Evolutionary conservation across 2,797 vertebrate genomes (phyloP).

Genomic region (Myotis myotis): DNA sequence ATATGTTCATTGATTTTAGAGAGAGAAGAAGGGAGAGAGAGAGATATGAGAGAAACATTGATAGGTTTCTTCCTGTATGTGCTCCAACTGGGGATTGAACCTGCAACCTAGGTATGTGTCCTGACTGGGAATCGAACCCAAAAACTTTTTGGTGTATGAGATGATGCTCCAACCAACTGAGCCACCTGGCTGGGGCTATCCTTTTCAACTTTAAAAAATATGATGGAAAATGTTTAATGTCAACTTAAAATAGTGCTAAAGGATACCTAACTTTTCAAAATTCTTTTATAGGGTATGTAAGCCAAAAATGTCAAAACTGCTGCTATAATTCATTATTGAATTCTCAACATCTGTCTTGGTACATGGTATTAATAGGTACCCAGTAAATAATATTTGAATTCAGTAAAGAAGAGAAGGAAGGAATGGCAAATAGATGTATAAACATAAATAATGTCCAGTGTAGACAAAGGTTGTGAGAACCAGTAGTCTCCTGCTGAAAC

Average conservation of each 20-base stretch:
- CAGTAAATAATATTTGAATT: background rate
- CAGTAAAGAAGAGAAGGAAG: background rate
- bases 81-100: background rate
- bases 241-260: conserved; percentile 1
- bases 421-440: background rate
- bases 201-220: background rate
- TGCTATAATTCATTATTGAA: background rate
- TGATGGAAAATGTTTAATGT: background rate
- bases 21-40: background rate
- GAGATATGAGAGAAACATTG: background rate
- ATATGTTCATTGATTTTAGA: background rate
- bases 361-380: background rate
- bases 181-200: background rate
- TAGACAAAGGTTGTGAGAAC: background rate
- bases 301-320: background rate
- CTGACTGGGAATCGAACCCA: background rate
- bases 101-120: background rate
- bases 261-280: background rate
- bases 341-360: background rate
- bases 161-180: background rate
- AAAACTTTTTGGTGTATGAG: background rate
- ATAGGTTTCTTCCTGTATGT: background rate
- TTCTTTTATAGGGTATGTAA: background rate
- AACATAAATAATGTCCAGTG: background rate
- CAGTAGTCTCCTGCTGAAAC: background rate